A percentile compares a stretch with the other conserved stretches of the same genome.
Evolutionary conservation across 2,888 invertebrate genomes (phyloP).

Genomic region (Dendrolimus houi): DNA sequence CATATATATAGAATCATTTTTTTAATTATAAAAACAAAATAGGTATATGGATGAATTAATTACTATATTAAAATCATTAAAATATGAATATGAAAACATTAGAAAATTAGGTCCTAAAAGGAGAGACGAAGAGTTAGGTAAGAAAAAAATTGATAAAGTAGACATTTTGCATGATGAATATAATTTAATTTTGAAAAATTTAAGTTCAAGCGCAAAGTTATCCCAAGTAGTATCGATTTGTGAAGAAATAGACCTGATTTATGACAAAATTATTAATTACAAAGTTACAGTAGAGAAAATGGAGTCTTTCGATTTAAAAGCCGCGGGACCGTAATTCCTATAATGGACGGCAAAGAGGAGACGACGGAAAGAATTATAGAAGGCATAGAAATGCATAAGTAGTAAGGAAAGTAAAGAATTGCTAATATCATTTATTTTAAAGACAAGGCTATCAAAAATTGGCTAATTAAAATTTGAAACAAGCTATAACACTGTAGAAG

Average conservation of each 20-base stretch:
- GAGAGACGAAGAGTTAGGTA: background rate
- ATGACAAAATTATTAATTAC: background rate
- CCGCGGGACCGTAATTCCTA: background rate
- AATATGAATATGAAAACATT: background rate
- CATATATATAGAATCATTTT: background rate
- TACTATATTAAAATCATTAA: background rate
- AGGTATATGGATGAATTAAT: background rate
- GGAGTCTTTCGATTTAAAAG: background rate
- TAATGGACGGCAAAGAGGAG: background rate
- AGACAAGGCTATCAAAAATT: background rate
- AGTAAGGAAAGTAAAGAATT: background rate
- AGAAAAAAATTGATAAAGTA: background rate
- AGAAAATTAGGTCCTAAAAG: background rate
- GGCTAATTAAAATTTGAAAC: too few species aligned
- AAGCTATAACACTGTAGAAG: too few species aligned
- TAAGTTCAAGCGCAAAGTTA: background rate
- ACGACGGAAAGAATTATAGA: background rate
- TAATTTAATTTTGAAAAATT: background rate
- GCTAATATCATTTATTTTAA: background rate
- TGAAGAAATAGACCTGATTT: background rate
- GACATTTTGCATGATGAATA: background rate
- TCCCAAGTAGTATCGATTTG: background rate
- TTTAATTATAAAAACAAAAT: background rate
- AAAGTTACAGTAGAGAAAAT: background rate
- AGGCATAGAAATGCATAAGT: background rate